Evolutionary conservation across 1,140 invertebrate species (phyloP), one percentile per base, ranked within the genome.

Genomic region (Cherax destructor): DNA sequence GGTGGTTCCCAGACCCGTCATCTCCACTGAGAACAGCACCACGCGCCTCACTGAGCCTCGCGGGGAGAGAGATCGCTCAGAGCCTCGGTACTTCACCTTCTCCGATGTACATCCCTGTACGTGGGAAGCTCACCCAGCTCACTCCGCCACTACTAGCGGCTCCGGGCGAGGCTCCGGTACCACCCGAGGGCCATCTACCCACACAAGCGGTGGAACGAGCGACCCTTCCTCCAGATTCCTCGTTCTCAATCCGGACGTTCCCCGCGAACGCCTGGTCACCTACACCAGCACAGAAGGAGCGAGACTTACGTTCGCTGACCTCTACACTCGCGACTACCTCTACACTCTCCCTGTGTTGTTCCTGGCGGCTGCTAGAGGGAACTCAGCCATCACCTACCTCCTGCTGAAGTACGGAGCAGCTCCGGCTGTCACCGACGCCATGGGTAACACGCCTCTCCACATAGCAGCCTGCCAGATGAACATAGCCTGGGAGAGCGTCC

Each of bases 381-480:
- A 95, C 88, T 94, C 95, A 7, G 94, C 94, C 21, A 94, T 95
- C 16, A 94, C 95, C 3, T 94, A 95, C n/a, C 93, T 96, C 3
- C 94, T 96, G 10, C 94, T 96, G 21, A 95, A 95, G 88, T 95
- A 95, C 92, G 96, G 96, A 13, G 96, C 96, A 0, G 93, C 94
- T 24, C 94, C 95, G 21, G 95, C 95, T 86, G 93, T 95, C 65
- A 93, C 92, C n/a, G 96, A 96, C 92, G 92, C 92, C 9, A 93
- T 95, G 61, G 96, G 96, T 21, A 95, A 95, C 93, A 96, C 96
- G 6, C 95, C 96, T 0, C 94, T 96, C 1, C 96, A 96, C 93
- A 93, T 96, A 56, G 95, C 95, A 59, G 95, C 95, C 24, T 94
- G 95, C 83, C 95, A 95, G 92, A 94, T 95, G 18, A 94, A 94